Percentiles rank a stretch among this genome's conserved stretches.
Evolutionary conservation across 2,888 invertebrate genomes (phyloP).

Genomic region (Nycteola revayana): DNA sequence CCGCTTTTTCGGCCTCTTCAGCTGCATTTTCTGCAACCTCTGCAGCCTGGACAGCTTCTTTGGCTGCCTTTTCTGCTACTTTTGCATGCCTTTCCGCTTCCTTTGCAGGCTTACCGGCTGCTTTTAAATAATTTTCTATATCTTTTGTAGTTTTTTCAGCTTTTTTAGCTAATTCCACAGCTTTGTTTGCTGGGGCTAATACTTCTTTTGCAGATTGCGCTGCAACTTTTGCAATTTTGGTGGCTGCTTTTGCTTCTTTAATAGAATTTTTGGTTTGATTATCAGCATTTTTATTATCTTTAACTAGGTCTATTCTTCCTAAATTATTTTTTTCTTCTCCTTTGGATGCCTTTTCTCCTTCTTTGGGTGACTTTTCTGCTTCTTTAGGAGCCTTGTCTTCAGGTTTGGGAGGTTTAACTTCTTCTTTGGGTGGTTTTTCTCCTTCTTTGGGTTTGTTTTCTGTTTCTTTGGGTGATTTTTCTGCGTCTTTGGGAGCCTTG

Average conservation of each 20-base stretch:
- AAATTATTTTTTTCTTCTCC: neutral
- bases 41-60: conserved; percentile 1
- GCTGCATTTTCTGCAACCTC: conserved; percentile 3
- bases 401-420: neutral
- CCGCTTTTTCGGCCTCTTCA: conserved; percentile 1
- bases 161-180: conserved; percentile 9
- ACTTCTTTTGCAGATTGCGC: conserved; percentile 6
- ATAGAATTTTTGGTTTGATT: neutral
- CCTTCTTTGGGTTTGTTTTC: neutral
- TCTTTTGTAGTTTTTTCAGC: conserved; percentile 4
- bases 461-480: neutral
- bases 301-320: neutral
- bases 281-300: neutral
- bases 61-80: conserved; percentile 2
- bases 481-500: neutral
- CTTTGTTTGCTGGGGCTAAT: conserved; percentile 10
- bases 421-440: too few relatives aligned
- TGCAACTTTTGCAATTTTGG: conserved; percentile 7
- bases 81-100: conserved; percentile 6
- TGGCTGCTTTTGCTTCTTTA: conserved; percentile 1
- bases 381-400: neutral
- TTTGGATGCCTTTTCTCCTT: neutral
- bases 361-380: neutral
- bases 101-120: conserved; percentile 5
- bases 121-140: conserved; percentile 2